Conservation (phyloP, 2,113 vertebrate genomes). For the Mesembrinibis cayennensis region DNA sequence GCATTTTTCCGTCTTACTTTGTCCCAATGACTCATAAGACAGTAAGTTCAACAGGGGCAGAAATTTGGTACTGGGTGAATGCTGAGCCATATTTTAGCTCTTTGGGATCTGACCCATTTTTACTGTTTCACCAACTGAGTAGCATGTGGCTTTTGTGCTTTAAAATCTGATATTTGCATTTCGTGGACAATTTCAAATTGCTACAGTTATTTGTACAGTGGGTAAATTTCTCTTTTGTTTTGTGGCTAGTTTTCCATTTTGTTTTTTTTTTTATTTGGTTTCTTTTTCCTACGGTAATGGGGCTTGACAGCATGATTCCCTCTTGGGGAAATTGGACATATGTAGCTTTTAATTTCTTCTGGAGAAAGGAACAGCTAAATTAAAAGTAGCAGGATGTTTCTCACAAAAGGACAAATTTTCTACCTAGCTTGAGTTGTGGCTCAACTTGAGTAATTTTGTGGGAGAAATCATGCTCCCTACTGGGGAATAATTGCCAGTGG, state of each 20-base stretch:
- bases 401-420: conserved; percentile 23
- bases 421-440: conserved; percentile 18
- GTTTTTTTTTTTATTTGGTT: not conserved
- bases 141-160: not conserved
- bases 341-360: conserved; percentile 54
- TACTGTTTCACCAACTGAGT: not conserved
- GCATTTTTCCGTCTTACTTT: not conserved
- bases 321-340: conserved; percentile 44
- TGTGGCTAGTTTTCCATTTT: not conserved
- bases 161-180: not conserved
- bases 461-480: not conserved
- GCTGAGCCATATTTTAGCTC: not conserved
- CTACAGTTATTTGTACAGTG: not conserved
- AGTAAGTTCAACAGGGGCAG: not conserved
- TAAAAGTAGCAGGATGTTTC: conserved; percentile 44
- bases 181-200: not conserved
- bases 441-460: conserved; percentile 13
- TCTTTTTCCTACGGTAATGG: not conserved
- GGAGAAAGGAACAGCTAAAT: conserved; percentile 28
- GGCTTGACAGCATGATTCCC: conserved; percentile 11
- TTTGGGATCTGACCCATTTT: not conserved
- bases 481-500: not conserved
- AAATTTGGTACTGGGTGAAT: not conserved
- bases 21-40: not conserved
- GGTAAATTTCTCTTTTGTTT: not conserved